A percentile compares a stretch with the other conserved stretches of the same genome.
Evolutionary conservation across 2,797 vertebrate species (phyloP).

Genomic region (Phyllotis vaccarum): DNA sequence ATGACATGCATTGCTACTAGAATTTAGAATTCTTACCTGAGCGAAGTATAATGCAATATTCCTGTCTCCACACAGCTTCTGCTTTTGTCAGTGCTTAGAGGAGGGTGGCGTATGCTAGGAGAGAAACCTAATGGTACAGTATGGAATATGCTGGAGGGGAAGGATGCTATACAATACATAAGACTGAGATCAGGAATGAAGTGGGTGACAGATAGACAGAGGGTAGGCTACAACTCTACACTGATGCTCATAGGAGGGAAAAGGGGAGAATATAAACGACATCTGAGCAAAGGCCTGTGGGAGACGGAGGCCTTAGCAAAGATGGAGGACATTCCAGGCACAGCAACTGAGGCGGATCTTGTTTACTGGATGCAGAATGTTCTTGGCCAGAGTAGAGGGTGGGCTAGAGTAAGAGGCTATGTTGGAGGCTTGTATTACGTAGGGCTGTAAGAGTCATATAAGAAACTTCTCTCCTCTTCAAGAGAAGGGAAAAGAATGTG

Average conservation of each 20-base stretch:
- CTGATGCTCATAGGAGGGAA: neutral
- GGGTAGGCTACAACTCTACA: neutral
- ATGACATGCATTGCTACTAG: neutral
- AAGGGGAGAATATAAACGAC: neutral
- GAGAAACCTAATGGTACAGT: neutral
- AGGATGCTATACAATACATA: neutral
- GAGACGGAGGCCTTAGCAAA: neutral
- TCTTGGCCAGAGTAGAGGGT: neutral
- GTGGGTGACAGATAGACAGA: accelerated
- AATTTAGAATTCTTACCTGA: neutral
- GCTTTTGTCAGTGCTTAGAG: neutral
- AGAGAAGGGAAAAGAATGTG: neutral
- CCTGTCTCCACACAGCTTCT: neutral
- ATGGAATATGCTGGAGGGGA: neutral
- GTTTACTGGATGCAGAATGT: neutral
- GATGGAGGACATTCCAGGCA: neutral
- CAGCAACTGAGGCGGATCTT: neutral
- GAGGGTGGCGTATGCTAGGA: neutral
- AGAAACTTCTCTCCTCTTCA: neutral
- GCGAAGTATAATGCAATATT: neutral
- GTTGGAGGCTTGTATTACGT: accelerated
- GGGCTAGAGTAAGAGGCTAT: neutral
- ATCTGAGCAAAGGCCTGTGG: neutral
- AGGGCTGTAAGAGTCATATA: accelerated
- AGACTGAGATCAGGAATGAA: no score